Percentiles rank a stretch among this genome's conserved stretches.
These are phyloP conservation scores for Rhaphigaster nebulosa DNA, from an alignment of 2,888 invertebrate species.

Conservation along the genomic window DNA sequence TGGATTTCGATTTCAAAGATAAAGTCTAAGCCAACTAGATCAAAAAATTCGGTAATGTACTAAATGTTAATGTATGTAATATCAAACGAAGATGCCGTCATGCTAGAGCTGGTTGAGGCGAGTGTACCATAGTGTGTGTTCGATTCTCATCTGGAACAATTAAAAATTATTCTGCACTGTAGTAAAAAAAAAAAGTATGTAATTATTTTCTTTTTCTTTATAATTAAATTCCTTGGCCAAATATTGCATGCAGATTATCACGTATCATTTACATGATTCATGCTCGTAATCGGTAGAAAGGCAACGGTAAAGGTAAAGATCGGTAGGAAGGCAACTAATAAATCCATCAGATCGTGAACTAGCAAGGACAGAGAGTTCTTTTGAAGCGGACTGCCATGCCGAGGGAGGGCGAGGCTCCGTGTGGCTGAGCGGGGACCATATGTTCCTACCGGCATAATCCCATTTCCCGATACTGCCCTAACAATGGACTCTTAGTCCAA, in stretches of 20 bases:
- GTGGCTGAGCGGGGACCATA: not conserved
- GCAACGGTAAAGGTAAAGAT: not conserved
- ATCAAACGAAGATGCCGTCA: no score
- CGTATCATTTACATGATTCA: not conserved
- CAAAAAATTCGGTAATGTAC: no score
- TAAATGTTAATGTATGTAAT: no score
- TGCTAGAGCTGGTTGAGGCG: no score
- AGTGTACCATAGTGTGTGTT: no score
- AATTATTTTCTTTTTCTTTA: no score
- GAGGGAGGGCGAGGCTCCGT: not conserved
- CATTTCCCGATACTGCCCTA: slow-evolving; percentile 41
- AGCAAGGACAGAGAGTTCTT: not conserved
- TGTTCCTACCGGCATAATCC: not conserved
- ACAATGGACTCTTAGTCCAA: slow-evolving; percentile 1
- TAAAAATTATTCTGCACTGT: no score
- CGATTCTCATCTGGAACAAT: no score
- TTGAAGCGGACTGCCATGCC: not conserved
- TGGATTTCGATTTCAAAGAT: no score
- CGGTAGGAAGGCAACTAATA: not conserved
- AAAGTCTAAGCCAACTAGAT: no score
- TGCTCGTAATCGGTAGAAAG: no score
- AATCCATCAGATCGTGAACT: not conserved
- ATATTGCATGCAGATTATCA: not conserved
- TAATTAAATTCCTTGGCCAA: not conserved
- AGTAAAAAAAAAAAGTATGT: no score